These are phyloP conservation scores for Scartelaos histophorus DNA, from an alignment of 2,113 vertebrate species.

Conservation along the genomic window DNA sequence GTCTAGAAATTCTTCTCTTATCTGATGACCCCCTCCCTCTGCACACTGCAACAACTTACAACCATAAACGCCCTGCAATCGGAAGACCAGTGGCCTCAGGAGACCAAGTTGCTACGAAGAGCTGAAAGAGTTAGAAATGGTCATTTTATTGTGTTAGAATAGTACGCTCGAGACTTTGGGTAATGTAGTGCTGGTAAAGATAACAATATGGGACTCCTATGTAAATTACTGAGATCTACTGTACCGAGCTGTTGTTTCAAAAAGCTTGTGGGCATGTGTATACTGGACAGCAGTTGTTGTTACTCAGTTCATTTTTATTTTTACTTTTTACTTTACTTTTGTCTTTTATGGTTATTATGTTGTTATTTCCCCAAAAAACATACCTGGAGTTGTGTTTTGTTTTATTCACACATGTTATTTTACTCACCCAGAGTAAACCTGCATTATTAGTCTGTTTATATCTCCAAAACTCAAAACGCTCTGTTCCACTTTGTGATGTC, in stretches of 20 bases:
- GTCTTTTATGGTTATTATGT: too few species aligned
- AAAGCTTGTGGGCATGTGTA: constrained; percentile 1
- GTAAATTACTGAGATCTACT: constrained; percentile 55
- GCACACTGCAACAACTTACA: constrained; percentile 77
- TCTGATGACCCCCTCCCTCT: constrained; percentile 74
- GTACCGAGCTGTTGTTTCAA: constrained; percentile 29
- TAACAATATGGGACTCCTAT: constrained; percentile 59
- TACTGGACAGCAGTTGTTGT: not conserved
- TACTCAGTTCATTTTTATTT: too few species aligned
- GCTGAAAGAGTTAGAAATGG: constrained; percentile 78
- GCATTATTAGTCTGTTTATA: too few species aligned
- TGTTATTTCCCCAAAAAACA: too few species aligned
- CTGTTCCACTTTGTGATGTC: too few species aligned
- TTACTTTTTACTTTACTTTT: too few species aligned
- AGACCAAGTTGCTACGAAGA: constrained; percentile 78
- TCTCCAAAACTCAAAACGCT: too few species aligned
- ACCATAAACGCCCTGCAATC: constrained; percentile 77
- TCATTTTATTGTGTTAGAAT: constrained; percentile 77
- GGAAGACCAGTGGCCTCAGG: constrained; percentile 79
- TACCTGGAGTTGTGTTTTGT: too few species aligned
- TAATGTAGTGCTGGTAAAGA: constrained; percentile 75
- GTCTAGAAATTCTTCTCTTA: constrained; percentile 80
- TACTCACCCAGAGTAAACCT: too few species aligned
- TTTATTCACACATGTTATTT: too few species aligned
- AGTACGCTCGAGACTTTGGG: constrained; percentile 74